Conservation (phyloP, 2,797 vertebrate species). For the Vultur gryphus region DNA sequence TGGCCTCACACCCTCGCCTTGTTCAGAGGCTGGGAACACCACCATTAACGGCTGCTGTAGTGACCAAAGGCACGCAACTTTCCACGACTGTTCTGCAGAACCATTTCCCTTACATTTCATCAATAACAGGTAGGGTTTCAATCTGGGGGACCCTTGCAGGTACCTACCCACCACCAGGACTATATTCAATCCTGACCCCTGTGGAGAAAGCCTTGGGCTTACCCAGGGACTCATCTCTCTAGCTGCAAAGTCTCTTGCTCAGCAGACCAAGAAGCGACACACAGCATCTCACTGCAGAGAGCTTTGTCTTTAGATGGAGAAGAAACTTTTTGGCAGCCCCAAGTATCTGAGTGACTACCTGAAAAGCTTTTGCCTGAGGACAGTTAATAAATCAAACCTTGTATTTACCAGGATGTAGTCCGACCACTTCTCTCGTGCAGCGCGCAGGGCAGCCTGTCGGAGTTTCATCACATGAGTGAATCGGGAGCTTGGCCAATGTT, state of each 20-base stretch:
- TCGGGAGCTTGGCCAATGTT: constrained; percentile 91
- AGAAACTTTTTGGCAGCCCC: background rate
- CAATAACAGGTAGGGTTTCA: background rate
- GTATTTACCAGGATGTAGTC: constrained; percentile 90
- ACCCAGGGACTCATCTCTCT: background rate
- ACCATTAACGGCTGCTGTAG: background rate
- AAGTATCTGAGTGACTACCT: background rate
- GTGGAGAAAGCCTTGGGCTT: background rate
- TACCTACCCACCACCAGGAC: background rate
- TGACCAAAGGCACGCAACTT: background rate
- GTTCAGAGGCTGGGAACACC: background rate
- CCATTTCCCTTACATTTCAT: background rate
- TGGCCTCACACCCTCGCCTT: background rate
- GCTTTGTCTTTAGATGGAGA: background rate
- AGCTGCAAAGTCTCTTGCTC: background rate
- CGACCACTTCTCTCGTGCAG: constrained; percentile 91
- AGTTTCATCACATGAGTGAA: constrained; percentile 95
- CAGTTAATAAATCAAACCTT: background rate
- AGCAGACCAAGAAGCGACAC: background rate
- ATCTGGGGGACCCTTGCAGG: background rate
- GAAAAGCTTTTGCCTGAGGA: background rate
- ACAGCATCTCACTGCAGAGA: background rate
- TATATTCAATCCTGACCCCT: background rate
- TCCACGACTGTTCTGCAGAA: background rate
- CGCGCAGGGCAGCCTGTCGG: constrained; percentile 88